A percentile compares a stretch with the other conserved stretches of the same genome.
phyloP scores from a whole-genome alignment of 1,140 invertebrate species.

The Nephotettix cincticeps region DNA sequence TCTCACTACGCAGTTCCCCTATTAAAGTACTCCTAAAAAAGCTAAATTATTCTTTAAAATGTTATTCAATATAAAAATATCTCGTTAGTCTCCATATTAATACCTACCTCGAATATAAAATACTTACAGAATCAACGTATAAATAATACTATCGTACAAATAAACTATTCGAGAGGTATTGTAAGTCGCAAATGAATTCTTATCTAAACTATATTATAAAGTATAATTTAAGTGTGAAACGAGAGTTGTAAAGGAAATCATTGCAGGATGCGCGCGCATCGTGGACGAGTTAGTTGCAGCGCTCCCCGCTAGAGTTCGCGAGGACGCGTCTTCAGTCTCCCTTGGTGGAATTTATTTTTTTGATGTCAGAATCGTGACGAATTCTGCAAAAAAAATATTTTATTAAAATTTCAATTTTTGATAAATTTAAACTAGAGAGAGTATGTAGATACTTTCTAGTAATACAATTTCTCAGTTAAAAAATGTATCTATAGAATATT shows the following conservation, averaged over 20 bases:
- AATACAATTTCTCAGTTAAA: no score
- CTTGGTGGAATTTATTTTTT: conserved; percentile 51
- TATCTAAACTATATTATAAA: no score
- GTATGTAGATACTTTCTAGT: no score
- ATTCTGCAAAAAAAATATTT: conserved; percentile 56
- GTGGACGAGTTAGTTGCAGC: background rate
- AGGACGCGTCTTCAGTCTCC: background rate
- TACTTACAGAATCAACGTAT: background rate
- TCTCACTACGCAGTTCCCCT: background rate
- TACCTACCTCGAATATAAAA: background rate
- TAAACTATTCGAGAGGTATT: no score
- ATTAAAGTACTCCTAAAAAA: conserved; percentile 3
- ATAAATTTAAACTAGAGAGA: no score
- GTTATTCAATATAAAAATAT: conserved; percentile 9
- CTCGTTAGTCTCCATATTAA: background rate
- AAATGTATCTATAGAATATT: no score
- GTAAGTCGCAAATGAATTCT: no score
- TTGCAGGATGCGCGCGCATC: background rate
- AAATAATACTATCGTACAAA: no score
- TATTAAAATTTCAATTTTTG: no score
- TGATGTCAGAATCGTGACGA: conserved; percentile 60
- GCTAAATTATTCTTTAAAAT: background rate
- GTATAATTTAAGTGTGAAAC: no score
- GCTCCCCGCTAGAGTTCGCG: background rate
- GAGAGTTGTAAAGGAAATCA: no score